Evolutionary conservation across 2,888 invertebrate species (phyloP).

Genomic region (Pristionchus entomophagus): DNA sequence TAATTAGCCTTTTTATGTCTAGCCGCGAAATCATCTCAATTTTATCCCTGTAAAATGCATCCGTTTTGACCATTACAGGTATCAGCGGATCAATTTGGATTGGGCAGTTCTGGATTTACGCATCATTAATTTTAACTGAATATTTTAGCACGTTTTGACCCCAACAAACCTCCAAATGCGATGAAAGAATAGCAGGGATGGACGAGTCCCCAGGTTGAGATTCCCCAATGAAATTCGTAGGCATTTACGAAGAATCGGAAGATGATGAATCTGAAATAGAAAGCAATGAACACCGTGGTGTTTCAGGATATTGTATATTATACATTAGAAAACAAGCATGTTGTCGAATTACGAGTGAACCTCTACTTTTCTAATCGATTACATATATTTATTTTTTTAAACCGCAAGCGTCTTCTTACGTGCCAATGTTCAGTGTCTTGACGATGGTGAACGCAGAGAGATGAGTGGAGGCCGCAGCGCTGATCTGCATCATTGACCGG

Average conservation of each 20-base stretch:
- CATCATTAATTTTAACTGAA: not conserved
- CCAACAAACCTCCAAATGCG: slow-evolving; percentile 48
- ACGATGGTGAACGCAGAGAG: slow-evolving; percentile 54
- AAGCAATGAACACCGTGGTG: too few species aligned
- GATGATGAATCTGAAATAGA: slow-evolving; percentile 64
- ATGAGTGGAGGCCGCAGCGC: slow-evolving; percentile 53
- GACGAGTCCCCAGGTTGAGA: slow-evolving; percentile 51
- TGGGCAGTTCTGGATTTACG: not conserved
- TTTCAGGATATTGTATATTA: too few species aligned
- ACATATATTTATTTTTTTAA: too few species aligned
- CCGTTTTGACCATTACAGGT: not conserved
- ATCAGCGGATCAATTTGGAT: not conserved
- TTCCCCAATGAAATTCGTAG: slow-evolving; percentile 60
- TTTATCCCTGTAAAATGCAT: too few species aligned
- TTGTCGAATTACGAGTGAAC: not conserved
- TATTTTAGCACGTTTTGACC: not conserved
- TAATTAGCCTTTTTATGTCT: too few species aligned
- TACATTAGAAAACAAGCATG: not conserved
- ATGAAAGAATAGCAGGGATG: slow-evolving; percentile 59
- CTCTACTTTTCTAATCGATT: too few species aligned
- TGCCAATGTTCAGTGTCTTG: slow-evolving; percentile 61
- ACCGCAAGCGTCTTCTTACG: slow-evolving; percentile 57
- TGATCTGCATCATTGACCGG: slow-evolving; percentile 69
- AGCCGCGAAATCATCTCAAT: not conserved
- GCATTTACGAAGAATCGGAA: slow-evolving; percentile 67